Evolutionary conservation across 2,797 vertebrate species (phyloP), one percentile per base, ranked within the genome.

Genomic region (Ciconia nigra): DNA sequence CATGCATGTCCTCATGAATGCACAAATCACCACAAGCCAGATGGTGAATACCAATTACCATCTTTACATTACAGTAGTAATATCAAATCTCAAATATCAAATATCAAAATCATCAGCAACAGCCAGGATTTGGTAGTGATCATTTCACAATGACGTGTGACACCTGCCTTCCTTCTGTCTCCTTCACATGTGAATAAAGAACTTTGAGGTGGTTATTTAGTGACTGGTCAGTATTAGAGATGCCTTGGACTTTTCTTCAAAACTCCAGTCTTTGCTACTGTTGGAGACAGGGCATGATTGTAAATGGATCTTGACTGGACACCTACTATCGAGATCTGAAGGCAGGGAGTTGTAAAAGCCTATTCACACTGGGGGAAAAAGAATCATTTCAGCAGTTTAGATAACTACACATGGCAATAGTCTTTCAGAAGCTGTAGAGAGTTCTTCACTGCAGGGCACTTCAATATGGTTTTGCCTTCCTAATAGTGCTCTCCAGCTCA

Each of bases 131-230:
- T 20, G 9, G 10, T 15, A 25, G 4, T 1, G 3, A 51, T 14
- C 31, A 9, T 37, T 58, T 61, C 4, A 1, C 31, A 37, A 13
- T 13, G 33, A 22, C 1, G 0, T 16, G 19, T 33, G 33, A 6
- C 15, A 28, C 7, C 28, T 61, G 18, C 46, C 26, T 55, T 29
- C 14, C 13, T 31, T 79, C 28, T 42, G 2, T 25, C 25, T 51
- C 71, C 25, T 57, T 33, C 29, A 24, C 8, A 1, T 12, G 11
- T 16, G n/a, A 58, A 47, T 28, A 54, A 67, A 41, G 21, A 72
- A 8, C 12, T 21, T 39, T 15, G 10, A n/a, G 22, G 33, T 41
- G 24, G 26, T 62, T 82, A 62, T 42, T 66, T 18, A 66, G 25
- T n/a, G 42, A 17, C 31, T n/a, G 26, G 10, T 35, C 42, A 26